Conservation (phyloP, 2,797 vertebrate species). For the Pseudotriccus pelzelni region DNA sequence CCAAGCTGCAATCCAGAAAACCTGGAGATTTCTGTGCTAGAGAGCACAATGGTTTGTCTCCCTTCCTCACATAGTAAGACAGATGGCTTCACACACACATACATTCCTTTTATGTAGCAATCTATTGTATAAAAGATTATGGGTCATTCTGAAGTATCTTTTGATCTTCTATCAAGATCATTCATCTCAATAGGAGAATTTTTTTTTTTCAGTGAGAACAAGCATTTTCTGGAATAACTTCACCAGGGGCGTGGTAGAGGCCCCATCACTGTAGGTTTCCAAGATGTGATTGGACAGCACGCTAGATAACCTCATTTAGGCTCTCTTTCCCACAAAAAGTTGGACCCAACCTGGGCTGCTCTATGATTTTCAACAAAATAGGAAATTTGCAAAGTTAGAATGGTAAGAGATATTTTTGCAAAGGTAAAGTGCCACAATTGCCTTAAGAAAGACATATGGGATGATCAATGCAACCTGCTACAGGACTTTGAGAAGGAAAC, state of each 20-base stretch:
- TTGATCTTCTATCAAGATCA: background rate
- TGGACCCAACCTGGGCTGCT: background rate
- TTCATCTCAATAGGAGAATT: background rate
- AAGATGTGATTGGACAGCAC: background rate
- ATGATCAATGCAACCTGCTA: background rate
- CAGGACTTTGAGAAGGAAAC: background rate
- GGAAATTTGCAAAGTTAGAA: background rate
- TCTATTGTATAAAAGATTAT: background rate
- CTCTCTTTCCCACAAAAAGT: background rate
- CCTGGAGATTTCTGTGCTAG: background rate
- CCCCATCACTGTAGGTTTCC: background rate
- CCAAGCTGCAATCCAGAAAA: background rate
- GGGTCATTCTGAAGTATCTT: background rate
- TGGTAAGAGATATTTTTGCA: background rate
- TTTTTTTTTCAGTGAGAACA: background rate
- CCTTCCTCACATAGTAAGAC: background rate
- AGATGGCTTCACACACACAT: background rate
- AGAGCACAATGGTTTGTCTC: rapidly evolving
- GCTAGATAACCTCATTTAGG: background rate
- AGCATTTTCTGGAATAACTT: background rate
- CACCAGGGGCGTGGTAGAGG: background rate
- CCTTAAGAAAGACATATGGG: background rate
- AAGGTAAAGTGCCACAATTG: background rate
- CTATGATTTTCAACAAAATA: background rate
- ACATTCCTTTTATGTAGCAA: background rate